Conservation (phyloP, 2,888 invertebrate species). For the Agriotes lineatus region DNA sequence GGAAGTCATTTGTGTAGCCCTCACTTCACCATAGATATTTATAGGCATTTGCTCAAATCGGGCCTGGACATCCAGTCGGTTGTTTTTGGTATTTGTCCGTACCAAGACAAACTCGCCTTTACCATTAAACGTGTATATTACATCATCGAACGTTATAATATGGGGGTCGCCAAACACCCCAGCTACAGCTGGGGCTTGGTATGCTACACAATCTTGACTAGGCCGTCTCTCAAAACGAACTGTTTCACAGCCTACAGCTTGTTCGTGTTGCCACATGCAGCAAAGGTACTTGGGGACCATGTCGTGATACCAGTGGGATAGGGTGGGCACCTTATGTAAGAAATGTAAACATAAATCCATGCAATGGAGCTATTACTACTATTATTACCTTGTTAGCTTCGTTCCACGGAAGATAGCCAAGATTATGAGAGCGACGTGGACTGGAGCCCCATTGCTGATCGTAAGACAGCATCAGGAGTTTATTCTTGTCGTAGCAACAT, state of each 20-base stretch:
- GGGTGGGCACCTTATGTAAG: conserved; percentile 92
- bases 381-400: too few relatives aligned
- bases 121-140: conserved; percentile 94
- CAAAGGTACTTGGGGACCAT: conserved; percentile 95
- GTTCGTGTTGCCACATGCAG: conserved; percentile 93
- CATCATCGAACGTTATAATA: conserved; percentile 91
- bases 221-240: conserved; percentile 94
- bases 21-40: conserved; percentile 81
- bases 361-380: too few relatives aligned
- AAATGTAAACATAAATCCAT: too few relatives aligned
- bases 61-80: conserved; percentile 88
- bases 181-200: conserved; percentile 92
- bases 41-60: conserved; percentile 85
- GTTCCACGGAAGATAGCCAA: conserved; percentile 93
- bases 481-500: conserved; percentile 96
- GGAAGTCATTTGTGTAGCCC: conserved; percentile 85
- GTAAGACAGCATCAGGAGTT: conserved; percentile 92
- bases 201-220: conserved; percentile 95
- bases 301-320: conserved; percentile 97
- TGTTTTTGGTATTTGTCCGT: conserved; percentile 79
- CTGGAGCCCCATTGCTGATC: conserved; percentile 96
- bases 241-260: conserved; percentile 93
- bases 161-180: conserved; percentile 94
- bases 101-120: conserved; percentile 92
- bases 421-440: conserved; percentile 87